phyloP scores from a whole-genome alignment of 2,888 invertebrate genomes.

The Eumacrocentrus americanus region DNA sequence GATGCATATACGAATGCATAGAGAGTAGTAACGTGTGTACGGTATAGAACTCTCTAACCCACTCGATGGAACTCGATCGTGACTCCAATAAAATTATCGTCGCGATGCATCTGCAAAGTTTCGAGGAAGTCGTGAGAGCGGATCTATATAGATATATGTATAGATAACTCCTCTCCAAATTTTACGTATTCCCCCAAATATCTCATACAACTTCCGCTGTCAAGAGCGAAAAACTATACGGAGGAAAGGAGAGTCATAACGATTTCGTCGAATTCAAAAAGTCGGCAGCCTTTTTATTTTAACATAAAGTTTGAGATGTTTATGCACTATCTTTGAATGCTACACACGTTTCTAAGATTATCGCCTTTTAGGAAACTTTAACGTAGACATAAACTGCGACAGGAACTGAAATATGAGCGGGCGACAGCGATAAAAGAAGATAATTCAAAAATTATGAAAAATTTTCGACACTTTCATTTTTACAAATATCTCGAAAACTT shows the following conservation, averaged over 20 bases:
- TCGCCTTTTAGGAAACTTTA: too few relatives aligned
- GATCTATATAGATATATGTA: neutral
- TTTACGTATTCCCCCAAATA: neutral
- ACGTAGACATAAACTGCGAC: too few relatives aligned
- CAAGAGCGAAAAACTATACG: neutral
- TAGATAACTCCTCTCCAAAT: neutral
- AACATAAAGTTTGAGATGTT: neutral
- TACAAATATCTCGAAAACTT: too few relatives aligned
- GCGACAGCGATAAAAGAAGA: too few relatives aligned
- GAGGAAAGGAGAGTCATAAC: neutral
- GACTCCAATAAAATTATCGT: constrained; percentile 31
- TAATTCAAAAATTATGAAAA: too few relatives aligned
- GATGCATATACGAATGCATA: constrained; percentile 19
- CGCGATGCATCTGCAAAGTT: constrained; percentile 30
- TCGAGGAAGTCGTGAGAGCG: constrained; percentile 18
- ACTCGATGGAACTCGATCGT: constrained; percentile 28
- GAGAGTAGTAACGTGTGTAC: neutral
- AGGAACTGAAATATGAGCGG: too few relatives aligned
- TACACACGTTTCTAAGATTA: too few relatives aligned
- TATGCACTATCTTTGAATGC: too few relatives aligned
- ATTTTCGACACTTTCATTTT: too few relatives aligned
- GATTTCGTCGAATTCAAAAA: neutral
- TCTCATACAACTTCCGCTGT: neutral
- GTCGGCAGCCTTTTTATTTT: neutral
- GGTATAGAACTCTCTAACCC: constrained; percentile 1